A percentile compares a stretch with the other conserved stretches of the same genome.
phyloP scores from a whole-genome alignment of 2,888 invertebrate species.

The Ceramica pisi region DNA sequence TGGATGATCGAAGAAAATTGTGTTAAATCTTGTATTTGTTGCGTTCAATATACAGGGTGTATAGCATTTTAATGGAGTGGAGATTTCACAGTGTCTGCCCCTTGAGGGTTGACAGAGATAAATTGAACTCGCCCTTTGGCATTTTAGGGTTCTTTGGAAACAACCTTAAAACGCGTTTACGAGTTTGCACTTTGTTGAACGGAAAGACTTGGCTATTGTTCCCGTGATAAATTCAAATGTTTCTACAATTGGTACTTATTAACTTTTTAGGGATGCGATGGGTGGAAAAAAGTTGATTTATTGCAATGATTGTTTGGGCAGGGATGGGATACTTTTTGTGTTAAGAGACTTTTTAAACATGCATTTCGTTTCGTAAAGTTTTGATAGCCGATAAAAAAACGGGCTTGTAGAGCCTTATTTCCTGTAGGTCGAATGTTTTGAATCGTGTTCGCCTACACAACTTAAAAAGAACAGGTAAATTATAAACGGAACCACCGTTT shows the following conservation, averaged over 20 bases:
- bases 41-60: conserved; percentile 66
- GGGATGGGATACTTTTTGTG: not conserved
- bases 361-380: not conserved
- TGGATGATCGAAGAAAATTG: conserved; percentile 67
- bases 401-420: not conserved
- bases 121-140: conserved; percentile 80
- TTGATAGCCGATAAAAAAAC: not conserved
- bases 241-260: conserved; percentile 52
- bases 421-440: not conserved
- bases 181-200: conserved; percentile 61
- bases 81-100: conserved; percentile 83
- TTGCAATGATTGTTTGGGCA: not conserved
- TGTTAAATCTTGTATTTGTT: conserved; percentile 68
- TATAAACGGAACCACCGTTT: conserved; percentile 30
- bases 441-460: not conserved
- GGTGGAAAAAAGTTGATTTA: conserved; percentile 17
- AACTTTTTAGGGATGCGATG: conserved; percentile 50
- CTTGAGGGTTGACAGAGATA: conserved; percentile 82
- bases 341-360: not conserved
- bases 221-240: conserved; percentile 63
- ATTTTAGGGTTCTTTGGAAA: conserved; percentile 73
- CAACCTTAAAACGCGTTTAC: conserved; percentile 69
- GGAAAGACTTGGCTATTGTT: conserved; percentile 58
- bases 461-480: not conserved
- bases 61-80: conserved; percentile 81